A percentile compares a stretch with the other conserved stretches of the same genome.
These are phyloP conservation scores for Ophion costatus DNA, from an alignment of 2,888 invertebrate genomes.

Conservation along the genomic window DNA sequence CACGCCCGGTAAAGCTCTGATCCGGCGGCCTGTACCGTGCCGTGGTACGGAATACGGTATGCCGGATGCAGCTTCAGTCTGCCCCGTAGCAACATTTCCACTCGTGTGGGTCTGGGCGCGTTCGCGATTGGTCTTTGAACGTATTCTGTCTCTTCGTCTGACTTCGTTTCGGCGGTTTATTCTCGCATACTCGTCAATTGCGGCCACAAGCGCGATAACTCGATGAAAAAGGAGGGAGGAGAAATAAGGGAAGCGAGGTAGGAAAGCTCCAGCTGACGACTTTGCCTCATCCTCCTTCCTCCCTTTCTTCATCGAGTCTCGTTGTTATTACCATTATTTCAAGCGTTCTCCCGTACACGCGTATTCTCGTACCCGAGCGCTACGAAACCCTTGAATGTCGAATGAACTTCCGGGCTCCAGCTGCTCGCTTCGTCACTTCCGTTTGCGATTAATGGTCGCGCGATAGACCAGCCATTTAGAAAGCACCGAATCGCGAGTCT, in stretches of 20 bases:
- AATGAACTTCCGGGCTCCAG: conserved; percentile 75
- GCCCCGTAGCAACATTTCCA: no score
- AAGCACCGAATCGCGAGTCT: conserved; percentile 3
- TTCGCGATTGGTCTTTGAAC: conserved; percentile 56
- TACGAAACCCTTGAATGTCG: conserved; percentile 23
- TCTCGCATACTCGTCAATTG: conserved; percentile 66
- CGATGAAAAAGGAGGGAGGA: conserved; percentile 19
- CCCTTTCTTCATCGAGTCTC: conserved; percentile 13
- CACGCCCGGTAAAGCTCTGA: no score
- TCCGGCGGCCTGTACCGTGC: no score
- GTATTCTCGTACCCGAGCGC: conserved; percentile 20
- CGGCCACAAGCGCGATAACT: conserved; percentile 14
- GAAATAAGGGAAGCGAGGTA: conserved; percentile 8
- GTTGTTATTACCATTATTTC: conserved; percentile 20
- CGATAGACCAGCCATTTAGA: conserved; percentile 55
- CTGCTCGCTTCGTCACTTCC: conserved; percentile 75
- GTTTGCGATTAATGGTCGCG: conserved; percentile 74
- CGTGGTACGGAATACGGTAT: no score
- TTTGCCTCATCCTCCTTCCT: conserved; percentile 23
- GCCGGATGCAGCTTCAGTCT: no score
- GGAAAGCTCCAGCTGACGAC: conserved; percentile 49
- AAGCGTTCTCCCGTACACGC: conserved; percentile 4
- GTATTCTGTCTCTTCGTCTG: conserved; percentile 67
- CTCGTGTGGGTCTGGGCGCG: no score
- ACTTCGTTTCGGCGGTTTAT: conserved; percentile 41